Conservation (phyloP, 1,140 invertebrate genomes). For the Lamellibrachia luymesi region DNA sequence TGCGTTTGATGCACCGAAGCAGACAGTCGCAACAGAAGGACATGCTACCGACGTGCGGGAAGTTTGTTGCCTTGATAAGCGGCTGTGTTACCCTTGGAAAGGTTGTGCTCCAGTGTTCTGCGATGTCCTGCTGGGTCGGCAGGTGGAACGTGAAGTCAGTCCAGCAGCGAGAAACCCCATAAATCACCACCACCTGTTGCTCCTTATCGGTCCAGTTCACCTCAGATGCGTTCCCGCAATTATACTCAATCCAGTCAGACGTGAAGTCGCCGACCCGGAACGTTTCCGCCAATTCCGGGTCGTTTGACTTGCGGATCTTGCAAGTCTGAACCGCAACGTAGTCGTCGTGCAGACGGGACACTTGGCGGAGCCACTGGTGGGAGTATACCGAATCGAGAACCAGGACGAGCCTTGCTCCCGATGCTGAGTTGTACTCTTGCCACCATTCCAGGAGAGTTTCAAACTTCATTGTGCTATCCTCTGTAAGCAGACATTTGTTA, state of each 20-base stretch:
- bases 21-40: conserved; percentile 47
- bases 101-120: conserved; percentile 46
- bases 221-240: conserved; percentile 33
- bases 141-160: conserved; percentile 51
- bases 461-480: conserved; percentile 40
- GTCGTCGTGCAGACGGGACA: conserved; percentile 30
- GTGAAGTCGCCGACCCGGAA: conserved; percentile 47
- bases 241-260: conserved; percentile 46
- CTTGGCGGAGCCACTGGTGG: conserved; percentile 41
- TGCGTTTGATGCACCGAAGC: conserved; percentile 42
- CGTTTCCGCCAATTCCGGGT: conserved; percentile 35
- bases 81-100: conserved; percentile 46
- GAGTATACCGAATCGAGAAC: conserved; percentile 48
- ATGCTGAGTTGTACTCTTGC: conserved; percentile 37
- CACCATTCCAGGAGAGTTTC: conserved; percentile 49
- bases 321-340: conserved; percentile 51
- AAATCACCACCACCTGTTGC: conserved; percentile 33
- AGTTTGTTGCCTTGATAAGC: conserved; percentile 43
- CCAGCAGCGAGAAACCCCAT: conserved; percentile 45
- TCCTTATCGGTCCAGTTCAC: conserved; percentile 40
- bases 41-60: conserved; percentile 34
- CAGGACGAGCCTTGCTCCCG: conserved; percentile 47
- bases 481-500: conserved; percentile 28
- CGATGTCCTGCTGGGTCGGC: conserved; percentile 47
- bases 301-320: conserved; percentile 30